Conservation (phyloP, 2,797 vertebrate species). For the Alca torda region DNA sequence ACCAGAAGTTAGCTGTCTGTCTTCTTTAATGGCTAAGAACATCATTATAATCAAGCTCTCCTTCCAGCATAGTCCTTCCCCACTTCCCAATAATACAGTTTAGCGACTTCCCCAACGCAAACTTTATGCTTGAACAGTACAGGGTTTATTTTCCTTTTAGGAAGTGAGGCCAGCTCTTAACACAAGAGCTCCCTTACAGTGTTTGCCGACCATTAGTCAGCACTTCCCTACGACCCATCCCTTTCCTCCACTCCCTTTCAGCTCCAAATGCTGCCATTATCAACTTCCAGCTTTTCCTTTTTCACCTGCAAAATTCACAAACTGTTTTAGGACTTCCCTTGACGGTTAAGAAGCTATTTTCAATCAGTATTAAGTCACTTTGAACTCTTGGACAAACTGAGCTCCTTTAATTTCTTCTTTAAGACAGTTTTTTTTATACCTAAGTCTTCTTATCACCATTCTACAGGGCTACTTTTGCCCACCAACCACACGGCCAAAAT, state of each 20-base stretch:
- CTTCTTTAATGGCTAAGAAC: not conserved
- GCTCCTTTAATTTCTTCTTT: not conserved
- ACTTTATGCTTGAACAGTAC: not conserved
- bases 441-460: not conserved
- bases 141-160: not conserved
- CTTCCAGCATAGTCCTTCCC: not conserved
- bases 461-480: not conserved
- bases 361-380: not conserved
- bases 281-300: not conserved
- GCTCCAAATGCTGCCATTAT: not conserved
- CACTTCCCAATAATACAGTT: not conserved
- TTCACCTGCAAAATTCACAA: not conserved
- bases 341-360: not conserved
- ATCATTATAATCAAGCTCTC: not conserved
- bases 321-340: not conserved
- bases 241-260: conserved; percentile 34
- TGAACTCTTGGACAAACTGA: not conserved
- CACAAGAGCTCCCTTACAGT: not conserved
- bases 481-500: not conserved
- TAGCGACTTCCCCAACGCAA: not conserved
- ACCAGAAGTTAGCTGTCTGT: not conserved
- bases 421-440: not conserved
- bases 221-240: conserved; percentile 38
- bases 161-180: not conserved
- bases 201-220: conserved; percentile 51